Conservation (phyloP, 2,888 invertebrate species). For the Trachelus stipa region DNA sequence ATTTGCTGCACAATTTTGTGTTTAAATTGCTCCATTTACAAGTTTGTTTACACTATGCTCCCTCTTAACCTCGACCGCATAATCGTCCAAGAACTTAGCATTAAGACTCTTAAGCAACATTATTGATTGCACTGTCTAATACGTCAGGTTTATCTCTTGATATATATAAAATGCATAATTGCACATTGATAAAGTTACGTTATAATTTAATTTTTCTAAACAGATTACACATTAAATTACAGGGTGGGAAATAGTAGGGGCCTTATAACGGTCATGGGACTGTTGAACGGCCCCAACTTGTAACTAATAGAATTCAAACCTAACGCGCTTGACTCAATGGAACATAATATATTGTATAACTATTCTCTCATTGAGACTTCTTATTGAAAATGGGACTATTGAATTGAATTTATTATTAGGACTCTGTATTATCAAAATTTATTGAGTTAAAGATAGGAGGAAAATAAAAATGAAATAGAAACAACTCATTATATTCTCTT, state of each 20-base stretch:
- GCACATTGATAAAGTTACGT: neutral
- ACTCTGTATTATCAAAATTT: too few relatives aligned
- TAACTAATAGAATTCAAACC: too few relatives aligned
- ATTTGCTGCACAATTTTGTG: neutral
- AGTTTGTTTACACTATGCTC: neutral
- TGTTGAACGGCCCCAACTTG: too few relatives aligned
- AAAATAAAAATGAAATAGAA: too few relatives aligned
- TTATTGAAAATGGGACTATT: too few relatives aligned
- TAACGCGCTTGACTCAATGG: too few relatives aligned
- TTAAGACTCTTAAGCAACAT: neutral
- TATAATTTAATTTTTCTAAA: neutral
- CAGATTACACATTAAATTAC: neutral
- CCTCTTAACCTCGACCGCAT: neutral
- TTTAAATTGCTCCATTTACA: neutral
- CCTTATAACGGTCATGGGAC: too few relatives aligned
- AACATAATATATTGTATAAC: too few relatives aligned
- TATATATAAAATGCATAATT: neutral
- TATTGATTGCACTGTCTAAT: neutral
- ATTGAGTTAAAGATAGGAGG: too few relatives aligned
- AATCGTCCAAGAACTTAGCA: neutral
- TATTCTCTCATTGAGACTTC: too few relatives aligned
- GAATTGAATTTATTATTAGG: too few relatives aligned
- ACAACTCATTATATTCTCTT: slow-evolving; percentile 31
- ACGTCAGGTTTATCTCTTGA: neutral
- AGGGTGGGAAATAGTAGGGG: neutral